Evolutionary conservation across 2,888 invertebrate species (phyloP).

Genomic region (Phengaris alcon): DNA sequence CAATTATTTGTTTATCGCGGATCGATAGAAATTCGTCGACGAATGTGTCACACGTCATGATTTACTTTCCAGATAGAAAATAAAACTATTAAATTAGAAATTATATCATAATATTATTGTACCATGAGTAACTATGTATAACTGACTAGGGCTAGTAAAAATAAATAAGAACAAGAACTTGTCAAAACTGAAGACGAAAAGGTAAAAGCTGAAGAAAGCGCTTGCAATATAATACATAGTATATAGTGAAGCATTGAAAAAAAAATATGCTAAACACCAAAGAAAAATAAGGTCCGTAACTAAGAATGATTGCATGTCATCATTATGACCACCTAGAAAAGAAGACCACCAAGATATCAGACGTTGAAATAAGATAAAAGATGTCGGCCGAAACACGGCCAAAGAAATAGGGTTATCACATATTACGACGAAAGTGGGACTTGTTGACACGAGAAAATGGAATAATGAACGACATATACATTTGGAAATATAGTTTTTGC

Average conservation of each 20-base stretch:
- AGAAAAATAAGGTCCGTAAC: not conserved
- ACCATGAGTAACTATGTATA: too few relatives aligned
- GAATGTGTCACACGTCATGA: not conserved
- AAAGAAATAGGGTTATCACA: slow-evolving; percentile 23
- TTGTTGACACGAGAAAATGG: not conserved
- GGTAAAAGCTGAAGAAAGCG: not conserved
- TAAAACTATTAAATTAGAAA: too few relatives aligned
- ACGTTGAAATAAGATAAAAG: slow-evolving; percentile 17
- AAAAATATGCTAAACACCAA: not conserved
- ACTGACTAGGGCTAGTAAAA: too few relatives aligned
- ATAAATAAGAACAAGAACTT: not conserved
- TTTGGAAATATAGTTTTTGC: slow-evolving; percentile 12
- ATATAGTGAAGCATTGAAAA: not conserved
- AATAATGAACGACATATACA: slow-evolving; percentile 7
- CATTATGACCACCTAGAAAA: not conserved
- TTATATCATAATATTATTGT: too few relatives aligned
- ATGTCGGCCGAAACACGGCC: slow-evolving; percentile 1
- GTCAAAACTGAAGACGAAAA: not conserved
- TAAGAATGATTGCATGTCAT: not conserved
- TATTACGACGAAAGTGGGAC: slow-evolving; percentile 16
- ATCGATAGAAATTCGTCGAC: not conserved
- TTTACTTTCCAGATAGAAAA: not conserved
- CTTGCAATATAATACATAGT: not conserved
- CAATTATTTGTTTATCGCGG: slow-evolving; percentile 17
- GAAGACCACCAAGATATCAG: not conserved